Conservation (phyloP, 2,113 vertebrate species). For the Nyctibius bracteatus region DNA sequence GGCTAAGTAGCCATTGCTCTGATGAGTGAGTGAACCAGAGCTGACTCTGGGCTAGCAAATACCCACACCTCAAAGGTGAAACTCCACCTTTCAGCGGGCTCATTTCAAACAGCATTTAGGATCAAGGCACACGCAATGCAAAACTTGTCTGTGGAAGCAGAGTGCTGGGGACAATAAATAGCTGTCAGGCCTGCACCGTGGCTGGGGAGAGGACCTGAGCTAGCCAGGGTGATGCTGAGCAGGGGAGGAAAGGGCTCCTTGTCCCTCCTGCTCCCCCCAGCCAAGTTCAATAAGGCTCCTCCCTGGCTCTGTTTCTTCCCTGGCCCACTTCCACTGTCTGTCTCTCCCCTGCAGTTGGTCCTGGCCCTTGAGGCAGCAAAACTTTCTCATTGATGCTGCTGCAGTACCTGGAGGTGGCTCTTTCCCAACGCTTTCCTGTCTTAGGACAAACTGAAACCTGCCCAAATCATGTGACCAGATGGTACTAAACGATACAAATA, state of each 20-base stretch:
- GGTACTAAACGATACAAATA: not conserved
- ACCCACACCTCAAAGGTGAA: not conserved
- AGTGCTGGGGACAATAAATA: accelerated
- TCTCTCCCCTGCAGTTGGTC: not conserved
- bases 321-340: not conserved
- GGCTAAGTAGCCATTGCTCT: not conserved
- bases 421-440: not conserved
- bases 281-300: not conserved
- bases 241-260: not conserved
- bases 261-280: not conserved
- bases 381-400: not conserved
- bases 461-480: not conserved
- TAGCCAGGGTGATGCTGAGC: accelerated
- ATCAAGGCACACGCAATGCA: not conserved
- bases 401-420: not conserved
- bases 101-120: not conserved
- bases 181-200: accelerated
- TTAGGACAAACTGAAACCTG: not conserved
- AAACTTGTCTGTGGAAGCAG: not conserved
- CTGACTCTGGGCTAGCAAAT: not conserved
- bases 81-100: not conserved
- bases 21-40: not conserved
- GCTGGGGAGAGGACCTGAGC: not conserved
- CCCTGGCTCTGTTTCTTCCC: not conserved
- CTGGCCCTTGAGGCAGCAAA: not conserved